phyloP scores from a whole-genome alignment of 2,113 vertebrate genomes.

The Garra rufa region DNA sequence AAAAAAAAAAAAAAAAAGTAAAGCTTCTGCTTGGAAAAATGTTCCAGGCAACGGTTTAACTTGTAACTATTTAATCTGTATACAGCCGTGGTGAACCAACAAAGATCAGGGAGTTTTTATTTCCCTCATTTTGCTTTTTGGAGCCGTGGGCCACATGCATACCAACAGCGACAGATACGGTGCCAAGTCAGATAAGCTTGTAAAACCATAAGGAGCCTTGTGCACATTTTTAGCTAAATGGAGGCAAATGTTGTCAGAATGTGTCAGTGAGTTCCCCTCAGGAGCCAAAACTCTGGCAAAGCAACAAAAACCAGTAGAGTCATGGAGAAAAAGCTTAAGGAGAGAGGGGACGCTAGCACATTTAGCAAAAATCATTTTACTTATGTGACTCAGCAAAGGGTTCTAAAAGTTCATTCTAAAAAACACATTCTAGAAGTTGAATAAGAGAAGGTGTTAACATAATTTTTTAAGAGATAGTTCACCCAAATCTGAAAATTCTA shows the following conservation, averaged over 20 bases:
- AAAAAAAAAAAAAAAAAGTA: constrained; percentile 32
- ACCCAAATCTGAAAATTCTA: neutral
- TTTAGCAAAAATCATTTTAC: neutral
- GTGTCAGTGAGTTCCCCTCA: constrained; percentile 67
- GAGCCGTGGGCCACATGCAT: constrained; percentile 70
- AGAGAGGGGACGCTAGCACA: neutral
- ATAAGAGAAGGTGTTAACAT: neutral
- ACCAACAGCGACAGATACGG: constrained; percentile 71
- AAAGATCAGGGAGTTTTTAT: constrained; percentile 41
- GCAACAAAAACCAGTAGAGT: constrained; percentile 61
- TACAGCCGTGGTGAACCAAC: constrained; percentile 40
- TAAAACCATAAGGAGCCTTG: constrained; percentile 75
- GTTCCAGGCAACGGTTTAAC: constrained; percentile 49
- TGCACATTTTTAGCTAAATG: constrained; percentile 77
- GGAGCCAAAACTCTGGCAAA: constrained; percentile 67
- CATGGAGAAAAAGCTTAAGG: constrained; percentile 36
- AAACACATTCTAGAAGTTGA: neutral
- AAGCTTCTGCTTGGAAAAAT: constrained; percentile 49
- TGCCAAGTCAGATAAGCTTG: constrained; percentile 75
- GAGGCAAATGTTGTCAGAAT: constrained; percentile 75
- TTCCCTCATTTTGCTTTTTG: constrained; percentile 63
- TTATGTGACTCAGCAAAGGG: neutral
- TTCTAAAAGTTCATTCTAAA: neutral
- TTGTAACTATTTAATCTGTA: constrained; percentile 46
- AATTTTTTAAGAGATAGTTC: neutral